A percentile compares a stretch with the other conserved stretches of the same genome.
Evolutionary conservation across 2,113 vertebrate genomes (phyloP).

Genomic region (Gulo gulo): DNA sequence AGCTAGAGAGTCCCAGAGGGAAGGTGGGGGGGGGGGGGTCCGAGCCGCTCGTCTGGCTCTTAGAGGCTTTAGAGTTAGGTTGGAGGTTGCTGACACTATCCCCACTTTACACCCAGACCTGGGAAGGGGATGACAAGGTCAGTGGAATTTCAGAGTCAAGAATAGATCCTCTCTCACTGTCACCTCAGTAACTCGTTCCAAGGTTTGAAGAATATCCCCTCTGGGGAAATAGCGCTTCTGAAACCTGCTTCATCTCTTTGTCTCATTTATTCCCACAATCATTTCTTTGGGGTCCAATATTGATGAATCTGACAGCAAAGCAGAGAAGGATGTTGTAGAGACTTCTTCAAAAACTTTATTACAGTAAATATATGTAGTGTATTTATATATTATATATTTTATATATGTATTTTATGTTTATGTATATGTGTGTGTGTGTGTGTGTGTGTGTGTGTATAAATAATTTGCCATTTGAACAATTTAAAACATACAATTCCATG

Average conservation of each 20-base stretch:
- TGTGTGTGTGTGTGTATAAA: not conserved
- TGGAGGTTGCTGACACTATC: not conserved
- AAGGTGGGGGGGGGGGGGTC: not conserved
- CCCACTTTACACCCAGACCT: not conserved
- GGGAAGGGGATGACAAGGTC: constrained; percentile 41
- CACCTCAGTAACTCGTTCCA: not conserved
- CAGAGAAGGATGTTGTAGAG: not conserved
- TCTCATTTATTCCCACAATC: not conserved
- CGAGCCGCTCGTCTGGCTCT: not conserved
- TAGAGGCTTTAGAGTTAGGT: not conserved
- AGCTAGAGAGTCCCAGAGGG: not conserved
- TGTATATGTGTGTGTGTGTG: not conserved
- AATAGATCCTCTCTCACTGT: not conserved
- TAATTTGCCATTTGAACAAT: not conserved
- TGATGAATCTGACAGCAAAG: not conserved
- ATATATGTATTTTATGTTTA: not conserved
- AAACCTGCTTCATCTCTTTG: not conserved
- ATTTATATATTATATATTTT: not conserved
- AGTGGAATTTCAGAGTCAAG: constrained; percentile 39
- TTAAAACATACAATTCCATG: not conserved
- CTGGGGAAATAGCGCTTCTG: not conserved
- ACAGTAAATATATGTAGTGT: not conserved
- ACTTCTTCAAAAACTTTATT: not conserved
- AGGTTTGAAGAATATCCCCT: not conserved
- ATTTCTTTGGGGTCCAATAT: not conserved